Evolutionary conservation across 2,888 invertebrate genomes (phyloP), one percentile per base, ranked within the genome.

Genomic region (Hydraecia micacea): DNA sequence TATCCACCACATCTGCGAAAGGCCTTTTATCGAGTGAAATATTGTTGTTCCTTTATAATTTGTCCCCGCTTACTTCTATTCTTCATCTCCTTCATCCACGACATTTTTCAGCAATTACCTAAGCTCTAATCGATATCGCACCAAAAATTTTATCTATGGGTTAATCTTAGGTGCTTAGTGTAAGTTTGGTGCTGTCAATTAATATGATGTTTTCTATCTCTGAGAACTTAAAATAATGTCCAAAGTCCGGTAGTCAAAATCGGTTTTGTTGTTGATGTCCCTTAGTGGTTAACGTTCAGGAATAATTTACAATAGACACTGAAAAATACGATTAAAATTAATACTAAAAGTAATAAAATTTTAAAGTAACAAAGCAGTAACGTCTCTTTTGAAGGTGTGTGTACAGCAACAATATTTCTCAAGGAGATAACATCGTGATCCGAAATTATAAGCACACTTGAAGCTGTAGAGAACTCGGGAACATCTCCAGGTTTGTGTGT

Each of bases 401-500:
- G 89, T 75, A 83, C 82, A 85, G 87, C 65, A 87, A 88, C 88
- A 88, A 90, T 89, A 91, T 91, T 90, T 92, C 91, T 90, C 87
- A 86, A 84, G 90, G 85, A 77, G 92, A 92, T 93, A 92, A 77
- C 87, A 91, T 92, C 91, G 86, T 89, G 85, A 88, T 90, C 91
- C 90, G 84, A 93, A 93, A 93, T 93, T 92, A 92, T 92, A 92
- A 93, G 92, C 89, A 86, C 91, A 91, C 92, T 94, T 92, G 91
- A 93, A 91, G 89, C 86, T 90, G 91, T 90, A 85, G 90, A 91
- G 91, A 90, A 90, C 91, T 87, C 87, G 89, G 90, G 90, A 91
- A 92, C 90, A 90, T 92, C 91, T 92, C 86, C 84, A 83, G 83
- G 77, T 73, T 80, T 79, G 87, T 90, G 91, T 91, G 93, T 93